Conservation (phyloP, 1,140 invertebrate genomes). For the Aporrectodea caliginosa region DNA sequence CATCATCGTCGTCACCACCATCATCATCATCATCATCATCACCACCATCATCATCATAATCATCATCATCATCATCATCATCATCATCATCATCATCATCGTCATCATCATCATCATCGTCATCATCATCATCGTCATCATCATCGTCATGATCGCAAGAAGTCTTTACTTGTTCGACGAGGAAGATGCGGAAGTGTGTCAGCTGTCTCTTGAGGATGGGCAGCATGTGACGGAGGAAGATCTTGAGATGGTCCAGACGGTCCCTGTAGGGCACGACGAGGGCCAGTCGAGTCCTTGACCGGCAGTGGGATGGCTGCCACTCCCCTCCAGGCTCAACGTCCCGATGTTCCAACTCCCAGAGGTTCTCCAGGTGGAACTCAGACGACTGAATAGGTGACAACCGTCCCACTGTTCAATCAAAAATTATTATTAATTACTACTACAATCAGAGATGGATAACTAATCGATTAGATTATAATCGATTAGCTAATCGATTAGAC, state of each 20-base stretch:
- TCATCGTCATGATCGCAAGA: too few relatives aligned
- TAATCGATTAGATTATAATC: too few relatives aligned
- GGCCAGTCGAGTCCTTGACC: slow-evolving; percentile 42
- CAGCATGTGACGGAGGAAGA: slow-evolving; percentile 83
- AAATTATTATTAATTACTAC: too few relatives aligned
- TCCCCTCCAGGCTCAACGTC: slow-evolving; percentile 37
- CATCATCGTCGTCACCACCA: not conserved
- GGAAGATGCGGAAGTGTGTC: slow-evolving; percentile 84
- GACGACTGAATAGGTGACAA: too few relatives aligned
- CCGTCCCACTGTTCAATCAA: too few relatives aligned
- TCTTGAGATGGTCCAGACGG: slow-evolving; percentile 70
- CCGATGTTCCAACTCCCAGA: too few relatives aligned
- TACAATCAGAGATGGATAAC: too few relatives aligned
- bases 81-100: not conserved
- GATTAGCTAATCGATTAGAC: too few relatives aligned
- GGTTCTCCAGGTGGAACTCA: too few relatives aligned
- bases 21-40: too few relatives aligned
- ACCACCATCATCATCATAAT: too few relatives aligned
- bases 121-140: not conserved
- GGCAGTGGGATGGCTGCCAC: slow-evolving; percentile 40
- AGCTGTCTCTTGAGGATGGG: slow-evolving; percentile 80
- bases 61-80: not conserved
- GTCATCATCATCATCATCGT: too few relatives aligned
- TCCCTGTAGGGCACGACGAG: slow-evolving; percentile 65
- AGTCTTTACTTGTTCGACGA: slow-evolving; percentile 75